Base-by-base conservation (phyloP, 2,113 vertebrate genomes). In the Psephotus haematonotus region DNA sequence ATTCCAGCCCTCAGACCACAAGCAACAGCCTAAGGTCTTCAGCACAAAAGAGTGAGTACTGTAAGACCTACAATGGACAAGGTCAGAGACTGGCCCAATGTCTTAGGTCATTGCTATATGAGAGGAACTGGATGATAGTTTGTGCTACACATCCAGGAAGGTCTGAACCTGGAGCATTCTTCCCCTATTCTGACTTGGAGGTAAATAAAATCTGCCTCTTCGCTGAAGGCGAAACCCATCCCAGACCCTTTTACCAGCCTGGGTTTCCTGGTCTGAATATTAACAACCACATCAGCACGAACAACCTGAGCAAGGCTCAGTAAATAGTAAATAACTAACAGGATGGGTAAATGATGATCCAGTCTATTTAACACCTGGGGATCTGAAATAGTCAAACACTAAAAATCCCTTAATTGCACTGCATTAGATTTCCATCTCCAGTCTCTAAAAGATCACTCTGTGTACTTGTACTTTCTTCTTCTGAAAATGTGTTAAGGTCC, bases 41-140 rank as follows among this genome's bases (percentile, higher is more conserved):
- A 92, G 52, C 59, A 57, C 44, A 31, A 23, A 76, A 55, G 7
- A n/a, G 15, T 44, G 55, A 76, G 41, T n/a, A 29, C 47, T 22
- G 23, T 62, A 80, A 93, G 72, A 74, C 25, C 53, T 53, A 27
- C 75, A 41, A 37, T 3, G 41, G 44, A 62, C 11, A 28, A 72
- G 25, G 24, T 31, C 67, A 59, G 68, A 88, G 13, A 44, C 0
- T 0, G 1, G 31, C 14, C 7, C 27, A 46, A 11, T 22, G 13
- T 49, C 37, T 55, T 17, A 19, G 5, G 10, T 52, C 17, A 63
- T n/a, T 35, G 69, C 33, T n/a, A 4, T 6, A 9, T 10, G 44
- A 65, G 39, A 60, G 37, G 57, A 80, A 29, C 3, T 13, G 35
- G 41, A 17, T 52, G 70, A n/a, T 31, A 11, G 28, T 79, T 71